Evolutionary conservation across 2,113 vertebrate genomes (phyloP).

Genomic region (Rallus limicola): DNA sequence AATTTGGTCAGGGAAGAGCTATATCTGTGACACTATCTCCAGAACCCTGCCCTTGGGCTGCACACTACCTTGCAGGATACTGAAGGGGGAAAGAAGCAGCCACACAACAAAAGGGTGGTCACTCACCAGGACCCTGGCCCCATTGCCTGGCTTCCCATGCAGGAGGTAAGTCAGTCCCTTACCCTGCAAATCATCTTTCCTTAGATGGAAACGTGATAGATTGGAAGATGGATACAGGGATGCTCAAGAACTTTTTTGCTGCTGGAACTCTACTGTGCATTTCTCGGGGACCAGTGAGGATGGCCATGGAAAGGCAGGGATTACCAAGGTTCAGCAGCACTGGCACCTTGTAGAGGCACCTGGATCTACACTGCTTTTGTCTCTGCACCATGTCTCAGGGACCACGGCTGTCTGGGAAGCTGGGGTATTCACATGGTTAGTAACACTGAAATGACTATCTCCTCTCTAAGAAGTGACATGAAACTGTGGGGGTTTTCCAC

Average conservation of each 20-base stretch:
- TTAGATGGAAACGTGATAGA: neutral
- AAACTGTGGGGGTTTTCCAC: neutral
- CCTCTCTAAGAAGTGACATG: neutral
- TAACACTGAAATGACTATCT: neutral
- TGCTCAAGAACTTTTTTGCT: neutral
- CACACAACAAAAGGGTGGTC: rapidly evolving
- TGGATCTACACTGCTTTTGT: rapidly evolving
- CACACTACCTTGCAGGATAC: neutral
- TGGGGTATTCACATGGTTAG: neutral
- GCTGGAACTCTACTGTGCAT: neutral
- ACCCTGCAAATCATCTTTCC: neutral
- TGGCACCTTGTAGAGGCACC: neutral
- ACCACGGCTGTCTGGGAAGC: neutral
- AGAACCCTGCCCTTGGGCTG: neutral
- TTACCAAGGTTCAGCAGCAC: rapidly evolving
- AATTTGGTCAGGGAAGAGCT: neutral
- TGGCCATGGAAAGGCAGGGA: neutral
- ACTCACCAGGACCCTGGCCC: no score
- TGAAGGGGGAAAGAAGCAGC: neutral
- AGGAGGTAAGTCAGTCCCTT: rapidly evolving
- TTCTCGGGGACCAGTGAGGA: neutral
- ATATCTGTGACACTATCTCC: neutral
- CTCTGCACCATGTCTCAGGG: neutral
- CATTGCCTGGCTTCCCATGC: rapidly evolving
- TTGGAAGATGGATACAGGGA: neutral